phyloP scores from a whole-genome alignment of 2,888 invertebrate species.

The Branchipolynoe longqiensis region DNA sequence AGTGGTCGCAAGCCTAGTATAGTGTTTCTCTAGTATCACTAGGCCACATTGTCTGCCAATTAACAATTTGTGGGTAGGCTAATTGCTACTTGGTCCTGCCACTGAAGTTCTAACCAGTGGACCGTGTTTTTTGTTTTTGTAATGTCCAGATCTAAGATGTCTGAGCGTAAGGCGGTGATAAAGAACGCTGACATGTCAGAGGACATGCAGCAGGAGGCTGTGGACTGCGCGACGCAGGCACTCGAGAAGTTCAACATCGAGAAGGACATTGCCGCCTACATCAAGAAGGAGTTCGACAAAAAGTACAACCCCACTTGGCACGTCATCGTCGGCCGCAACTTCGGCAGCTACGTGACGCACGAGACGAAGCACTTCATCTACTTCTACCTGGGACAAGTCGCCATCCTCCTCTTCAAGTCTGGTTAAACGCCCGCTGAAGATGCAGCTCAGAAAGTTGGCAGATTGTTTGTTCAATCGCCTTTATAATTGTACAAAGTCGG shows the following conservation, averaged over 20 bases:
- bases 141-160: slow-evolving; percentile 66
- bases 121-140: too few species aligned
- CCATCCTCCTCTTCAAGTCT: slow-evolving; percentile 98
- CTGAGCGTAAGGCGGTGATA: slow-evolving; percentile 92
- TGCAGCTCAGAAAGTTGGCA: too few species aligned
- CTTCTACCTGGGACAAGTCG: slow-evolving; percentile 99
- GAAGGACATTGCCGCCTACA: slow-evolving; percentile 99
- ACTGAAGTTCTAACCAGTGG: too few species aligned
- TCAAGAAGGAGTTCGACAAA: slow-evolving; percentile 99
- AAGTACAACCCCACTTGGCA: slow-evolving; percentile 99
- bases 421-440: slow-evolving; percentile 86
- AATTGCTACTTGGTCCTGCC: too few species aligned
- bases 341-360: slow-evolving; percentile 98
- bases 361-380: slow-evolving; percentile 99
- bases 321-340: slow-evolving; percentile 98
- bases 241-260: slow-evolving; percentile 99
- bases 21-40: too few species aligned
- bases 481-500: too few species aligned
- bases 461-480: too few species aligned
- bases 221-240: slow-evolving; percentile 98
- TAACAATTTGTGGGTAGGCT: too few species aligned
- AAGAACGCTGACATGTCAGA: slow-evolving; percentile 99
- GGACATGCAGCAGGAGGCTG: slow-evolving; percentile 99
- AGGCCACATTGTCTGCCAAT: too few species aligned
- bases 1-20: too few species aligned